Evolutionary conservation across 2,797 vertebrate species (phyloP).

Genomic region (Tachyglossus aculeatus): DNA sequence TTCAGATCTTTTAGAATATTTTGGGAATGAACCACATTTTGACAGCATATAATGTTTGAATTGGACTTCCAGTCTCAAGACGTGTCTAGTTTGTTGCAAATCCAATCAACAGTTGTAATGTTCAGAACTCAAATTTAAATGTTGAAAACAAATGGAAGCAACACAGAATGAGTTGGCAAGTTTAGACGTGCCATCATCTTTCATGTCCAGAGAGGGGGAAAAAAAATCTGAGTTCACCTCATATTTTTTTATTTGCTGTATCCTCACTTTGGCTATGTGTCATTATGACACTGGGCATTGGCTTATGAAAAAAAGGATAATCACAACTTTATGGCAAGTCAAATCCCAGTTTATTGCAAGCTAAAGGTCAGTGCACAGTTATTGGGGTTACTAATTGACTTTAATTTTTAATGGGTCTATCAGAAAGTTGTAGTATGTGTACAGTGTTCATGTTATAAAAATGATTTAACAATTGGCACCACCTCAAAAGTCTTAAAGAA

Average conservation of each 20-base stretch:
- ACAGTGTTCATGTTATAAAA: slow-evolving; percentile 19
- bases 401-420: slow-evolving; percentile 60
- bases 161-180: not conserved
- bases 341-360: slow-evolving; percentile 33
- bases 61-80: no score
- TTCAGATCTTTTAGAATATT: accelerated
- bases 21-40: not conserved
- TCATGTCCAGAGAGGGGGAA: not conserved
- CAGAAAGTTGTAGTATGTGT: slow-evolving; percentile 34
- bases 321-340: not conserved
- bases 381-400: slow-evolving; percentile 60
- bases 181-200: not conserved
- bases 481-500: slow-evolving; percentile 55
- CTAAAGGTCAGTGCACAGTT: slow-evolving; percentile 55
- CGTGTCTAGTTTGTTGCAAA: not conserved
- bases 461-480: slow-evolving; percentile 41
- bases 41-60: not conserved
- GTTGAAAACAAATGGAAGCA: not conserved
- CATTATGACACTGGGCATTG: not conserved
- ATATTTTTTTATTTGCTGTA: not conserved
- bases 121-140: not conserved
- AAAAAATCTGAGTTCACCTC: not conserved
- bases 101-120: not conserved
- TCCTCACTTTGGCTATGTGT: slow-evolving; percentile 12
- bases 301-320: not conserved